phyloP scores from a whole-genome alignment of 2,113 vertebrate genomes.

The Condylura cristata region DNA sequence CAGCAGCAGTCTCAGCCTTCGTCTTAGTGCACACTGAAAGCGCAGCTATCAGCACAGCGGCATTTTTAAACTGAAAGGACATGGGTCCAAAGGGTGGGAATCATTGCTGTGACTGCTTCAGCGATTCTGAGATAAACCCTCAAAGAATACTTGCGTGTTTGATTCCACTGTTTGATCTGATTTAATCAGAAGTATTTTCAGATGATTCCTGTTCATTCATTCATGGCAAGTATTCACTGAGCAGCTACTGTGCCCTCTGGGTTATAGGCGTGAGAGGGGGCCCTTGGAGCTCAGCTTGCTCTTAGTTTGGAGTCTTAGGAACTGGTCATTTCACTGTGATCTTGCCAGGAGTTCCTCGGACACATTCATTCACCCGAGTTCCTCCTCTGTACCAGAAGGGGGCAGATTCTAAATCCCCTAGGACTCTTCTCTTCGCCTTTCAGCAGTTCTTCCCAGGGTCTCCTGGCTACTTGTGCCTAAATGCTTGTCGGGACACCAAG shows the following conservation, averaged over 20 bases:
- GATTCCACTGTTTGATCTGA: neutral
- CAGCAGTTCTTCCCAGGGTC: neutral
- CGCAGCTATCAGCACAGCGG: neutral
- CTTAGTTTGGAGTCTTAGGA: neutral
- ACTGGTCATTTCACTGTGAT: neutral
- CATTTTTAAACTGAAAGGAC: neutral
- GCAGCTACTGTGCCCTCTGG: neutral
- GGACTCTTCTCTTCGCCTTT: neutral
- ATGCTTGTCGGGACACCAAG: neutral
- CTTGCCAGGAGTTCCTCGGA: neutral
- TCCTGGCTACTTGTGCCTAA: neutral
- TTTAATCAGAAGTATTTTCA: neutral
- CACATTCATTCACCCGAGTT: neutral
- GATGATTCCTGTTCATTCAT: neutral
- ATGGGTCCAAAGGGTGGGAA: constrained; percentile 6
- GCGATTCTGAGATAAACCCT: neutral
- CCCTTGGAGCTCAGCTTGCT: neutral
- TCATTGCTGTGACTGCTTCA: neutral
- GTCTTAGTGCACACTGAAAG: neutral
- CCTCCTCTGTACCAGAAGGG: neutral
- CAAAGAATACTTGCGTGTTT: neutral
- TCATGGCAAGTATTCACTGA: neutral
- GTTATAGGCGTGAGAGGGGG: neutral
- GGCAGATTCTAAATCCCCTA: neutral
- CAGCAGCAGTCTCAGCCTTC: neutral